A percentile compares a stretch with the other conserved stretches of the same genome.
These are phyloP conservation scores for Hydroisotoma schaefferi DNA, from an alignment of 2,888 invertebrate species.

Conservation along the genomic window DNA sequence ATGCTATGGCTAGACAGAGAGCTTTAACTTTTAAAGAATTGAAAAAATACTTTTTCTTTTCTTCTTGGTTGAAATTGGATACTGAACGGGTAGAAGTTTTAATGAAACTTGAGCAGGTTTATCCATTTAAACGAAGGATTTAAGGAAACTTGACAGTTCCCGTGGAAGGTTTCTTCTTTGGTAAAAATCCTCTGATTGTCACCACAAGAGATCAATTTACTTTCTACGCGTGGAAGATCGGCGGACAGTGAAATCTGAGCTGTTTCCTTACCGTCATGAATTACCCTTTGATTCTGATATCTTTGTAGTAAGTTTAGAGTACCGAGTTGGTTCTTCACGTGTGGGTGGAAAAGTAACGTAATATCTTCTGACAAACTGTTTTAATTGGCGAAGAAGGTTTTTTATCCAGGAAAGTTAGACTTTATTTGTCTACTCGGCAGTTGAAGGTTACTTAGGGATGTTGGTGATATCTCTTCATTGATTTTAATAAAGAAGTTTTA, in stretches of 20 bases:
- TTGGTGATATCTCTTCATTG: no score
- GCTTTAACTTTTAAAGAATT: background rate
- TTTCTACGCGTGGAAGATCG: no score
- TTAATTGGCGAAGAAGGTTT: background rate
- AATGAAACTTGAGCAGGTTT: slow-evolving; percentile 24
- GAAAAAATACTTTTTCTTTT: background rate
- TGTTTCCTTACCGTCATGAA: background rate
- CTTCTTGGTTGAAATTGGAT: slow-evolving; percentile 13
- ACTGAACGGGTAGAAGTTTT: slow-evolving; percentile 12
- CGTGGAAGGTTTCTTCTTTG: background rate
- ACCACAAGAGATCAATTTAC: no score
- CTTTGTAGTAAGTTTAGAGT: background rate
- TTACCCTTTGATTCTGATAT: background rate
- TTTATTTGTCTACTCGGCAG: no score
- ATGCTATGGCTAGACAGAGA: background rate
- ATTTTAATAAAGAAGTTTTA: no score
- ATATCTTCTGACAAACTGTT: background rate
- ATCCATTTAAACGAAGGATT: slow-evolving; percentile 11
- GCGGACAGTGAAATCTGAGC: no score
- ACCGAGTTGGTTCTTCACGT: background rate
- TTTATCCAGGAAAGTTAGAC: no score
- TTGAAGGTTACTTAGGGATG: no score
- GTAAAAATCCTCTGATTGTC: background rate
- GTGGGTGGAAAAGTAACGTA: background rate
- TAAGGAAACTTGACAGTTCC: background rate